Conservation (phyloP, 2,113 vertebrate genomes). For the Myotis yumanensis region DNA sequence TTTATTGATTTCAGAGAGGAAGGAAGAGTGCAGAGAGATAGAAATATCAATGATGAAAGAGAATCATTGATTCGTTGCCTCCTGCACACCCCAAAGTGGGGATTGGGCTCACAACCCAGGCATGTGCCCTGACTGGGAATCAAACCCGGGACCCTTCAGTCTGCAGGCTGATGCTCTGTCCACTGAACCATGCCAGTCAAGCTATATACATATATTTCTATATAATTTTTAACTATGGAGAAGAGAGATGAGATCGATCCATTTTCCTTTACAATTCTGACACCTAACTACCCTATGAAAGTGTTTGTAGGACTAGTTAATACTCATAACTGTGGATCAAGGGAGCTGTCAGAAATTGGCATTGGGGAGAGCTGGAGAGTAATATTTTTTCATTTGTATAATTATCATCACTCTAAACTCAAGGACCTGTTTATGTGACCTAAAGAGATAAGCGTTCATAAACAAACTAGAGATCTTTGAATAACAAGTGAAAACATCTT, state of each 20-base stretch:
- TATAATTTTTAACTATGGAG: background rate
- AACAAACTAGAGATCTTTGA: background rate
- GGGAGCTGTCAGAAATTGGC: background rate
- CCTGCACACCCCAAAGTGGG: no score
- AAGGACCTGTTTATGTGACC: background rate
- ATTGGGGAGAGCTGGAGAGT: background rate
- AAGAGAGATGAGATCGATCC: background rate
- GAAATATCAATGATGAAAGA: no score
- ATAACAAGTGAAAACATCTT: background rate
- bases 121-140: no score
- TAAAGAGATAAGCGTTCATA: background rate
- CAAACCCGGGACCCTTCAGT: no score
- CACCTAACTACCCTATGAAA: background rate
- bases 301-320: background rate
- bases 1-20: no score
- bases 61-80: no score
- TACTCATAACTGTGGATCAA: background rate
- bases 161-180: no score
- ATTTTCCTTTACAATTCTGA: constrained; percentile 3
- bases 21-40: no score
- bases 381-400: background rate
- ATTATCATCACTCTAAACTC: background rate
- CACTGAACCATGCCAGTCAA: no score
- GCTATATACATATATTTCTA: background rate
- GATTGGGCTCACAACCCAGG: no score